Conservation (phyloP, 2,888 invertebrate genomes). For the Hirtodrosophila cameraria region DNA sequence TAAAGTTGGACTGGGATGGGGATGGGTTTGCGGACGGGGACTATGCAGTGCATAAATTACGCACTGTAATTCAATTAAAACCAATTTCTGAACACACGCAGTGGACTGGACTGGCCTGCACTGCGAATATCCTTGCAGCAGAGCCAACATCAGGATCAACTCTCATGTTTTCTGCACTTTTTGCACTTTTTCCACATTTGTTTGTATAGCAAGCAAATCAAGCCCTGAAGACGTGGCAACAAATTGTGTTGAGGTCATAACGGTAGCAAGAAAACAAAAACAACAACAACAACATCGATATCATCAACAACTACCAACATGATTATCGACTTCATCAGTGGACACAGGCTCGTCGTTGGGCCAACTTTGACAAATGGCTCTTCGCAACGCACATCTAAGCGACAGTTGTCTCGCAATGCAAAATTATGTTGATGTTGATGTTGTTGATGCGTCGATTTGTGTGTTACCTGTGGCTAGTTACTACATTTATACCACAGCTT, state of each 20-base stretch:
- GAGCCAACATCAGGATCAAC: conserved; percentile 12
- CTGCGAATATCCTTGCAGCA: conserved; percentile 20
- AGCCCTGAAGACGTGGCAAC: neutral
- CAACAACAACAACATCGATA: conserved; percentile 7
- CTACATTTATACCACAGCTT: conserved; percentile 44
- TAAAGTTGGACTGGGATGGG: neutral
- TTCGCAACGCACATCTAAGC: neutral
- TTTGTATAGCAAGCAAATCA: neutral
- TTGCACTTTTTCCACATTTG: conserved; percentile 32
- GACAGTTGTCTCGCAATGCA: conserved; percentile 24
- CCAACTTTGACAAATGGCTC: conserved; percentile 67
- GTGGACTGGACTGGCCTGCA: conserved; percentile 10
- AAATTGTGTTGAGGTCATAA: too few relatives aligned
- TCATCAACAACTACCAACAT: conserved; percentile 13
- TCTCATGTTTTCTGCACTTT: conserved; percentile 44
- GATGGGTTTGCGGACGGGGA: conserved; percentile 3
- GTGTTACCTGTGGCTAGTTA: conserved; percentile 64
- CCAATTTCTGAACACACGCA: conserved; percentile 64
- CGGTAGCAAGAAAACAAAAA: neutral
- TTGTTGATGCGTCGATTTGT: neutral
- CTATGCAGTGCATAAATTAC: conserved; percentile 73
- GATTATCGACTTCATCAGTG: too few relatives aligned
- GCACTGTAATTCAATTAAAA: conserved; percentile 72
- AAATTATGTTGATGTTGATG: conserved; percentile 23
- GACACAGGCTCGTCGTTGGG: conserved; percentile 1